A percentile compares a stretch with the other conserved stretches of the same genome.
Conservation (phyloP, 2,113 vertebrate genomes). For the Spilogale gracilis region DNA sequence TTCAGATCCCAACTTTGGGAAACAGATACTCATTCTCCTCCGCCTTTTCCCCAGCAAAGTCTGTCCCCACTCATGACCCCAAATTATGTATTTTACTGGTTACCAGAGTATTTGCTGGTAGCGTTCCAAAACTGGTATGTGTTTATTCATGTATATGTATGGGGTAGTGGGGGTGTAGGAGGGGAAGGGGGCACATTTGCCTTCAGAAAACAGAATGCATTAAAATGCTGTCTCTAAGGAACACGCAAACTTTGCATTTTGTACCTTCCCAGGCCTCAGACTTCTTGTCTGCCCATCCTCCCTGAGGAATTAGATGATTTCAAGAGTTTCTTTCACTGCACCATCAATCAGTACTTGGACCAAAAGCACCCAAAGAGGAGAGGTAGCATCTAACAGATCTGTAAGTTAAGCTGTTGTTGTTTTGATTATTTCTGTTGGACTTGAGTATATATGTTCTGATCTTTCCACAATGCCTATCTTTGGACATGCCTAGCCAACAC, state of each 20-base stretch:
- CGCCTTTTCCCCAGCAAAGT: background rate
- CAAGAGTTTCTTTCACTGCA: background rate
- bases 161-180: no score
- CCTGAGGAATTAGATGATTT: background rate
- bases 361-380: background rate
- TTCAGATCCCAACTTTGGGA: background rate
- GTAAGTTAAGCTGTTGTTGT: background rate
- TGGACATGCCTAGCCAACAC: background rate
- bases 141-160: fast-evolving
- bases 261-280: background rate
- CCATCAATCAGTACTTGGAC: background rate
- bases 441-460: background rate
- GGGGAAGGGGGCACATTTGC: background rate
- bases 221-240: background rate
- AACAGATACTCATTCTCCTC: background rate
- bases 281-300: background rate
- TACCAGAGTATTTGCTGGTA: background rate
- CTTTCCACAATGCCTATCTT: background rate
- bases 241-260: background rate
- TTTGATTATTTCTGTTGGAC: background rate
- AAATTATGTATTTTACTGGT: background rate
- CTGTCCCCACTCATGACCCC: no score
- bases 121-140: background rate
- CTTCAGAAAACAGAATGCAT: background rate
- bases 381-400: background rate